phyloP scores from a whole-genome alignment of 1,140 invertebrate genomes.

The Trachymyrmex cornetzi region DNA sequence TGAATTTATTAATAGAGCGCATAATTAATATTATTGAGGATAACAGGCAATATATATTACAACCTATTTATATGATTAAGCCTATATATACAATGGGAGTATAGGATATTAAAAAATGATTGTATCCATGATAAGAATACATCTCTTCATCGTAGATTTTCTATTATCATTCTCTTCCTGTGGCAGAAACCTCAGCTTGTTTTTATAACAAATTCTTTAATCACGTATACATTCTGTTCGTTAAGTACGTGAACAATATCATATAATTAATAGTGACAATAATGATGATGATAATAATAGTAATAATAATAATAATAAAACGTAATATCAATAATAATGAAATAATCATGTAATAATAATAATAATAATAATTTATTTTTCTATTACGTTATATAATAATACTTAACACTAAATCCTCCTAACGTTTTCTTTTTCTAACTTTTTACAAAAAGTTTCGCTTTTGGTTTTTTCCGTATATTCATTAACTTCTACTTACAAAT shows the following conservation, averaged over 20 bases:
- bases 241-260: conserved; percentile 76
- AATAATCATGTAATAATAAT: conserved; percentile 70
- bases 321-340: conserved; percentile 71
- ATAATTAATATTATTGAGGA: conserved; percentile 83
- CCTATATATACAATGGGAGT: conserved; percentile 69
- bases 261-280: conserved; percentile 77
- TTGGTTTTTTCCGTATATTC: conserved; percentile 62
- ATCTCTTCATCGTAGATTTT: not conserved
- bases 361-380: conserved; percentile 80
- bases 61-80: conserved; percentile 71
- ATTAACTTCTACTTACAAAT: conserved; percentile 72
- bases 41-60: conserved; percentile 85
- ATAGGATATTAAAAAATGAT: conserved; percentile 68
- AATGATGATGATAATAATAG: conserved; percentile 74
- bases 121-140: conserved; percentile 27
- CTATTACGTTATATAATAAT: conserved; percentile 79
- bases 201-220: conserved; percentile 60
- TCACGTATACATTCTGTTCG: conserved; percentile 31
- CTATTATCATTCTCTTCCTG: conserved; percentile 11
- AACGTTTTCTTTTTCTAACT: conserved; percentile 61
- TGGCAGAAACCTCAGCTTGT: conserved; percentile 28
- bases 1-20: conserved; percentile 79
- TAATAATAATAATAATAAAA: conserved; percentile 80
- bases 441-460: conserved; percentile 68
- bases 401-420: conserved; percentile 74